These are phyloP conservation scores for Haplochromis burtoni DNA, from an alignment of 2,113 vertebrate species.

Conservation along the genomic window DNA sequence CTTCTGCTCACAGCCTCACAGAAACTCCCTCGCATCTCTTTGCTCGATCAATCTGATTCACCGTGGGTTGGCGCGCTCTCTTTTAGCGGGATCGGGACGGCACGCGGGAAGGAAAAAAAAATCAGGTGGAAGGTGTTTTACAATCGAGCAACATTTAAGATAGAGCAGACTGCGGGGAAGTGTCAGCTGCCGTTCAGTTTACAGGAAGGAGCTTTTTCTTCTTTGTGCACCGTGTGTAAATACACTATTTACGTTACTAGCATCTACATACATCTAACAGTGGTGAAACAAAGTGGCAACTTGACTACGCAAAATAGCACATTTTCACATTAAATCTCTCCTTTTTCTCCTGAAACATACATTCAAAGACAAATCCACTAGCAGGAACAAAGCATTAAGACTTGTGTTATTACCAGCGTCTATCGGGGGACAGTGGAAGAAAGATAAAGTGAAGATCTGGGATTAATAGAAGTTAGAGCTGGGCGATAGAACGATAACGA, in stretches of 20 bases:
- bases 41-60: background rate
- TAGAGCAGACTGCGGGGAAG: constrained; percentile 17
- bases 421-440: background rate
- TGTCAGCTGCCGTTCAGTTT: constrained; percentile 20
- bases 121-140: background rate
- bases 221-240: background rate
- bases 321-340: constrained; percentile 23
- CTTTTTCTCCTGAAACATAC: background rate
- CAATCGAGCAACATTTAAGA: constrained; percentile 21
- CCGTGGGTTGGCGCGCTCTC: constrained; percentile 17
- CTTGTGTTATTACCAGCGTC: background rate
- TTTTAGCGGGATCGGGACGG: constrained; percentile 2
- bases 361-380: constrained; percentile 8
- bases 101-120: background rate
- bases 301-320: constrained; percentile 7
- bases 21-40: background rate
- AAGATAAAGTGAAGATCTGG: background rate
- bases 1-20: background rate
- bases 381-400: constrained; percentile 17
- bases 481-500: no score
- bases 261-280: constrained; percentile 21
- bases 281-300: constrained; percentile 23
- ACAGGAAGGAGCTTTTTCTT: background rate
- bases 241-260: background rate
- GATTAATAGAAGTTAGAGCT: background rate